Conservation (phyloP, 2,888 invertebrate genomes). For the Salpingus planirostris region DNA sequence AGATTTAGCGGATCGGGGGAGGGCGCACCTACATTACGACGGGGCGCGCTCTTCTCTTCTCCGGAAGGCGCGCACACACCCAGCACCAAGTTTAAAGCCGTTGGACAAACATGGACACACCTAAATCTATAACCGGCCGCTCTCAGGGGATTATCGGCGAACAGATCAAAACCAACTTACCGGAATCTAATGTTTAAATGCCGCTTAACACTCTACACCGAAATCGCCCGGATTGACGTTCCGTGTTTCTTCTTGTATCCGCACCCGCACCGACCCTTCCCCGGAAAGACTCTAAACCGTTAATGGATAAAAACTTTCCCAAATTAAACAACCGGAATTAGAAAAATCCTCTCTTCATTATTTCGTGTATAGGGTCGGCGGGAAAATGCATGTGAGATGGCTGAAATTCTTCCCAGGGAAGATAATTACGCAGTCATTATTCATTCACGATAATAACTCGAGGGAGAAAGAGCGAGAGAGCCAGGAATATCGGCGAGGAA, state of each 20-base stretch:
- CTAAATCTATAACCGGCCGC: constrained; percentile 42
- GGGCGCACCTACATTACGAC: constrained; percentile 33
- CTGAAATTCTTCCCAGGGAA: not conserved
- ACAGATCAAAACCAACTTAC: constrained; percentile 39
- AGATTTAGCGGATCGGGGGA: constrained; percentile 25
- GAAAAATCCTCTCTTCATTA: not conserved
- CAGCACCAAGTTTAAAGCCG: constrained; percentile 39
- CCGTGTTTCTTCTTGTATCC: constrained; percentile 1
- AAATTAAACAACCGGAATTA: not conserved
- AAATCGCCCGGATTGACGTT: not conserved
- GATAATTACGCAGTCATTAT: constrained; percentile 14
- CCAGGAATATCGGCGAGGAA: too few relatives aligned
- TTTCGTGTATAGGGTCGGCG: too few relatives aligned
- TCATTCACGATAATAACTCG: constrained; percentile 13
- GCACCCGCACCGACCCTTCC: too few relatives aligned
- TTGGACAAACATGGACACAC: constrained; percentile 43
- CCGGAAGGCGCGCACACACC: constrained; percentile 25
- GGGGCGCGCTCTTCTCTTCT: too few relatives aligned
- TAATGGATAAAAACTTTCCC: not conserved
- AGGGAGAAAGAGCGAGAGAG: constrained; percentile 11
- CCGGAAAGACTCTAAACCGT: constrained; percentile 9
- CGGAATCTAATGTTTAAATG: constrained; percentile 34
- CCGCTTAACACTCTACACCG: constrained; percentile 13
- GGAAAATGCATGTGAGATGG: not conserved
- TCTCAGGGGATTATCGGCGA: constrained; percentile 40